Evolutionary conservation across 2,888 invertebrate genomes (phyloP), one percentile per base, ranked within the genome.

Genomic region (Chrysotoxum bicinctum): DNA sequence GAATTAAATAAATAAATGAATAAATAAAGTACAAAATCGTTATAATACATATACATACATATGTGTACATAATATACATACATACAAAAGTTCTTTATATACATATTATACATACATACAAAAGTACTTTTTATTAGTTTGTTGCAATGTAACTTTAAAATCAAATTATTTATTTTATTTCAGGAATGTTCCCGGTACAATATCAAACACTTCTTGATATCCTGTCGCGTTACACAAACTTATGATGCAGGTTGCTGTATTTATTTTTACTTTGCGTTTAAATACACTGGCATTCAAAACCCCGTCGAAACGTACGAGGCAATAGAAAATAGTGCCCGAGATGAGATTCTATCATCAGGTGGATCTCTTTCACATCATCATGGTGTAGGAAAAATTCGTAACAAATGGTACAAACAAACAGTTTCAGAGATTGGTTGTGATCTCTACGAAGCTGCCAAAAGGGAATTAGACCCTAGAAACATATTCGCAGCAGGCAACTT

Each of bases 231-330:
- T 10, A 99, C 99, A 9, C 99, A 99, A 93, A 98, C 98, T 23
- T 98, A 99, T 91, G 99, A 99, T 90, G 96, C 97, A 0, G 99
- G 99, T 0, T 98, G 98, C 89, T 98, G 98, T 90, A 95, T 99
- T 64, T 99, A 99, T 91, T 97, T 98, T 93, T 97, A 98, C 93
- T 97, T 99, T 93, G 96, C 96, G 43, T 96, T 97, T 92, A 96
- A 96, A 90, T 94, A 94, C 87, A 89, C 90, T 0, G 93, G 93
- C 16, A 92, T 94, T 40, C 83, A 91, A 62, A 94, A 97, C 90
- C 96, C 97, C 0, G 95, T 98, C 0, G 92, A 93, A 5, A 93
- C 96, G 0, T 98, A 98, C 91, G 98, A 98, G 90, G 93, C 95
- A 74, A 96, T 99, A 68, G 99, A 99, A 92, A 94, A 95, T 50